These are phyloP conservation scores for Euphonia xanthogaster DNA, from an alignment of 2,797 vertebrate species.

Conservation along the genomic window DNA sequence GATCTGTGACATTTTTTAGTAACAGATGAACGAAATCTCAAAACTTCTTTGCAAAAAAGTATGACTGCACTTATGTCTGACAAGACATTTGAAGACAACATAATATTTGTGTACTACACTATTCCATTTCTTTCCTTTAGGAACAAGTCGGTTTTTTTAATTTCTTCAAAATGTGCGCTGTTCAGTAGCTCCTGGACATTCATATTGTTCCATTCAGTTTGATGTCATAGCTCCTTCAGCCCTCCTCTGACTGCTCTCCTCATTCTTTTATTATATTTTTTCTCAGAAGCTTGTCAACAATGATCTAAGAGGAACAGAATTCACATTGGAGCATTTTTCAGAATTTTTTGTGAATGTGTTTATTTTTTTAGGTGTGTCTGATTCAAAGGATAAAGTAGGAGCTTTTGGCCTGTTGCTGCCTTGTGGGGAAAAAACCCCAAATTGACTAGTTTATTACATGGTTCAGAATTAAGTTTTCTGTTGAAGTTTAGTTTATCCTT, in stretches of 20 bases:
- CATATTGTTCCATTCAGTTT: neutral
- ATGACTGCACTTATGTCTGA: neutral
- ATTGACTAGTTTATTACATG: neutral
- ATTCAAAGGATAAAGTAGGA: neutral
- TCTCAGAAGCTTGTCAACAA: neutral
- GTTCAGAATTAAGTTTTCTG: neutral
- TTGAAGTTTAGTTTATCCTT: neutral
- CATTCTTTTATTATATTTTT: neutral
- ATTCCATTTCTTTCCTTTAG: neutral
- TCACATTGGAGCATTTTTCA: neutral
- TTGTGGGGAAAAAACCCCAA: neutral
- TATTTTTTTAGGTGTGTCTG: neutral
- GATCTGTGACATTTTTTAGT: neutral
- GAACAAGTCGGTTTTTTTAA: fast-evolving
- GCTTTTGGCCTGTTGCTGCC: neutral
- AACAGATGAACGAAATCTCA: neutral
- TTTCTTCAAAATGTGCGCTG: neutral
- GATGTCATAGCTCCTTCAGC: neutral
- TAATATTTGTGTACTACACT: neutral
- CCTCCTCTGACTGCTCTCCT: neutral
- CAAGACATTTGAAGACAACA: neutral
- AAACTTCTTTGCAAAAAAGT: neutral
- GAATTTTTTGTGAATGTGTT: neutral
- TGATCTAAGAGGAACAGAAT: neutral
- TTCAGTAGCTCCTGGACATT: neutral